A percentile compares a stretch with the other conserved stretches of the same genome.
These are phyloP conservation scores for Eulithis testata DNA, from an alignment of 2,888 invertebrate species.

Conservation along the genomic window DNA sequence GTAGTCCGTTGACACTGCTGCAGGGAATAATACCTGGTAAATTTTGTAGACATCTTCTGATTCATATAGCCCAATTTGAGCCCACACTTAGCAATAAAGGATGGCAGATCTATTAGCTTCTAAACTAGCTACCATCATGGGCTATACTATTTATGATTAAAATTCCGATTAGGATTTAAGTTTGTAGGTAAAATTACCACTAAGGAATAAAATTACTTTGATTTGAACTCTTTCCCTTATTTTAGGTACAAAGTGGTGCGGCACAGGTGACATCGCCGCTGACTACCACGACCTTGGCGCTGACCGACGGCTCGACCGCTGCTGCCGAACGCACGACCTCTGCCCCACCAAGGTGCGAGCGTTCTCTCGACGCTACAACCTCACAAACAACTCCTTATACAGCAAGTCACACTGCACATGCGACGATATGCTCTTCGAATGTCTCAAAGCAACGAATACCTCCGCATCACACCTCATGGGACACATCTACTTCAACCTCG, in stretches of 20 bases:
- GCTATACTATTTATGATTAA: background rate
- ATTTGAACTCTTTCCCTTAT: constrained; percentile 25
- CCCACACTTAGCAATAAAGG: too few relatives aligned
- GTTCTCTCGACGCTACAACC: constrained; percentile 89
- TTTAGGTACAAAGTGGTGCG: constrained; percentile 96
- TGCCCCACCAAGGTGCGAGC: constrained; percentile 93
- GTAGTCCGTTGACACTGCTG: constrained; percentile 88
- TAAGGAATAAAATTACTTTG: background rate
- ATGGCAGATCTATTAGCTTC: too few relatives aligned
- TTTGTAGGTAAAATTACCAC: too few relatives aligned
- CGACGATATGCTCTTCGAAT: constrained; percentile 92
- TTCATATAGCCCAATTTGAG: too few relatives aligned
- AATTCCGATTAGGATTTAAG: background rate
- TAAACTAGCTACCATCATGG: too few relatives aligned
- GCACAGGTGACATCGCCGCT: constrained; percentile 93
- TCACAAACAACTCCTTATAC: constrained; percentile 93
- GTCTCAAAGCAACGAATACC: constrained; percentile 90
- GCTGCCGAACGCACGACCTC: constrained; percentile 95
- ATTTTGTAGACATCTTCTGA: too few relatives aligned
- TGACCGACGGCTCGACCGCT: constrained; percentile 89
- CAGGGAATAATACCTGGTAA: constrained; percentile 93
- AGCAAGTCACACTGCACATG: constrained; percentile 96
- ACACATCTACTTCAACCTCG: constrained; percentile 93
- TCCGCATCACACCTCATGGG: constrained; percentile 92
- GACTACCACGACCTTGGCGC: constrained; percentile 94